These are phyloP conservation scores for Nothoprocta perdicaria DNA, from an alignment of 2,113 vertebrate genomes.

Conservation along the genomic window DNA sequence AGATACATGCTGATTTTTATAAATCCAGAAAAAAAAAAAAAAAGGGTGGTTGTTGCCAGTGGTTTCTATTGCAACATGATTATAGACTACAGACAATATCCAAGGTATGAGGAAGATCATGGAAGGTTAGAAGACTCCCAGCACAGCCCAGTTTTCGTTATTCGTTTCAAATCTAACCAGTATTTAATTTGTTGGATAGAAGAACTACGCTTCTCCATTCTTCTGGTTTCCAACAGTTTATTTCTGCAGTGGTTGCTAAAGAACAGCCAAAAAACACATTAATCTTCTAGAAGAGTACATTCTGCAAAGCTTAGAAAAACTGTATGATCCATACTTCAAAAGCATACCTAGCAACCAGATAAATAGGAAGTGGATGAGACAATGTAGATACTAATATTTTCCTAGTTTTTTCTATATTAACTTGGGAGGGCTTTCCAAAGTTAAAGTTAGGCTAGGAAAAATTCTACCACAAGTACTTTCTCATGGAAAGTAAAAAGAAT, in stretches of 20 bases:
- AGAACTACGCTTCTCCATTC: neutral
- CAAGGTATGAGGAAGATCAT: neutral
- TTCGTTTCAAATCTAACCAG: neutral
- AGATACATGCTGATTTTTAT: neutral
- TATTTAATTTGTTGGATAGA: neutral
- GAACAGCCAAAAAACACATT: neutral
- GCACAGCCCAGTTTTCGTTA: neutral
- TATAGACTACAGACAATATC: neutral
- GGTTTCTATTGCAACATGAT: neutral
- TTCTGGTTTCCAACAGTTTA: neutral
- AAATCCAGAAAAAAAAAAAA: neutral
- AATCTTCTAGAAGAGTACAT: neutral
- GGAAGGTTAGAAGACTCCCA: neutral
- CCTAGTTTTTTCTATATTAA: neutral
- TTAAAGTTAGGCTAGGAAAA: neutral
- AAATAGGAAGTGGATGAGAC: neutral
- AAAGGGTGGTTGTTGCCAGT: neutral
- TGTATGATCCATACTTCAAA: neutral
- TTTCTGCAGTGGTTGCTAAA: neutral
- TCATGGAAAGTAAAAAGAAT: conserved; percentile 1
- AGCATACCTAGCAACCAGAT: neutral
- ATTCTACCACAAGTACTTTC: neutral
- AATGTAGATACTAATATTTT: rapidly evolving
- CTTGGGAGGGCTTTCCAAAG: neutral
- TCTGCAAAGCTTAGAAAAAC: neutral